These are phyloP conservation scores for Dermochelys coriacea DNA, from an alignment of 2,797 vertebrate genomes.

Conservation along the genomic window DNA sequence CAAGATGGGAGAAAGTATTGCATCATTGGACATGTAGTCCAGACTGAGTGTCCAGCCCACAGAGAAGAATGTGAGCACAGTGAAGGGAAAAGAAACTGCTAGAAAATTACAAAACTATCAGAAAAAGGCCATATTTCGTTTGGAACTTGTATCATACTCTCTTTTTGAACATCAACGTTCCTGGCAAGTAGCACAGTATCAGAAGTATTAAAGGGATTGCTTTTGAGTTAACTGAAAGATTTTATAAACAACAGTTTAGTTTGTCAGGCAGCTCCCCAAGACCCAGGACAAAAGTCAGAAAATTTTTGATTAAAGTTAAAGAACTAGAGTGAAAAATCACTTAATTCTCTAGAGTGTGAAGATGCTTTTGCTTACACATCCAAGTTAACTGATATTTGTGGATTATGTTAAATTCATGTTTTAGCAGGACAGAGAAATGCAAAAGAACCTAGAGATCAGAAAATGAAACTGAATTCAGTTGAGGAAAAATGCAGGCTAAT, in stretches of 20 bases:
- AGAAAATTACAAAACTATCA: neutral
- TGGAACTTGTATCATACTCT: neutral
- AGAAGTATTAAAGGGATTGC: conserved; percentile 72
- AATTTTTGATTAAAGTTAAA: conserved; percentile 68
- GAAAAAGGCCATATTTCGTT: neutral
- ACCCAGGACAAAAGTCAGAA: conserved; percentile 63
- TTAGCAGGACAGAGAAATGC: conserved; percentile 29
- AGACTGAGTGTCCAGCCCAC: conserved; percentile 1
- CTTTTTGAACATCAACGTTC: conserved; percentile 24
- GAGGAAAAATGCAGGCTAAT: conserved; percentile 30
- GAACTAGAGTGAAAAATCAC: conserved; percentile 54
- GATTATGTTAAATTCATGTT: neutral
- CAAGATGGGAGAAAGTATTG: neutral
- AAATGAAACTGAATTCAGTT: conserved; percentile 31
- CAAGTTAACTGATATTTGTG: conserved; percentile 33
- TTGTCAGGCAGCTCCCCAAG: conserved; percentile 70
- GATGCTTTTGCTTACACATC: neutral
- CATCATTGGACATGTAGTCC: neutral
- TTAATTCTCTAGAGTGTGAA: conserved; percentile 24
- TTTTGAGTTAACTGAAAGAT: conserved; percentile 71
- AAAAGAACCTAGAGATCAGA: neutral
- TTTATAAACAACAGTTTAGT: conserved; percentile 75
- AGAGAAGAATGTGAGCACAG: conserved; percentile 31
- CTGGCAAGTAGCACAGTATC: conserved; percentile 62
- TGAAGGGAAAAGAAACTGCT: neutral